phyloP scores from a whole-genome alignment of 2,888 invertebrate species.

The Nysson spinosus region DNA sequence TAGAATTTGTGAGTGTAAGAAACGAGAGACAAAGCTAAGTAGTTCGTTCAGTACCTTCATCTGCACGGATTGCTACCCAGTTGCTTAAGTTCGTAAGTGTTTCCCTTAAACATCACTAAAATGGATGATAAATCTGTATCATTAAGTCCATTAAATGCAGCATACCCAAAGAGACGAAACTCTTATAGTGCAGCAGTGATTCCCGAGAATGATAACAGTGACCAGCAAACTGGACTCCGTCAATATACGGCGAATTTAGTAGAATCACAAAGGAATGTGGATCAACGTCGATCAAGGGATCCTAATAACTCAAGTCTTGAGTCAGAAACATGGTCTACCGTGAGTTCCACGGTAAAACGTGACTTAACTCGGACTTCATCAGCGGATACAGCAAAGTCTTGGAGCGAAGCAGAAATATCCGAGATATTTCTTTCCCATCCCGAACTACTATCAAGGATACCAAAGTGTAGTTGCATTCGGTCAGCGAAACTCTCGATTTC shows the following conservation, averaged over 20 bases:
- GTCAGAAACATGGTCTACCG: constrained; percentile 55
- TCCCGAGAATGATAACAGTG: constrained; percentile 49
- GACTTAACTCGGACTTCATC: constrained; percentile 51
- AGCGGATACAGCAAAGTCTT: constrained; percentile 54
- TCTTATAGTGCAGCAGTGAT: constrained; percentile 67
- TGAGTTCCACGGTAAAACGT: constrained; percentile 46
- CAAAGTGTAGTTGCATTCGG: constrained; percentile 48
- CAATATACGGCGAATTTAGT: constrained; percentile 18
- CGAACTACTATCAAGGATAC: constrained; percentile 41
- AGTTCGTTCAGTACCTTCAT: too few species aligned
- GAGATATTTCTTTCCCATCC: constrained; percentile 58
- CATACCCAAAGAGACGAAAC: constrained; percentile 60
- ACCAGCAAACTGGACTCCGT: constrained; percentile 43
- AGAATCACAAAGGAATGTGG: constrained; percentile 1
- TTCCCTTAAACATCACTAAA: too few species aligned
- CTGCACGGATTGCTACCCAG: too few species aligned
- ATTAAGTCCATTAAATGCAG: constrained; percentile 14
- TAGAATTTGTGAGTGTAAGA: too few species aligned
- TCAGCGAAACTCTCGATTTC: constrained; percentile 28
- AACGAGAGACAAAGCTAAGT: too few species aligned
- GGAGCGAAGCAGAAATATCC: constrained; percentile 61
- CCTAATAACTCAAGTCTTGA: constrained; percentile 50
- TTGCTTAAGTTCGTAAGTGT: too few species aligned
- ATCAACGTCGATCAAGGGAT: constrained; percentile 7
- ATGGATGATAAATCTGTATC: constrained; percentile 28